phyloP scores from a whole-genome alignment of 2,113 vertebrate genomes.

The Nannobrachium achirus region DNA sequence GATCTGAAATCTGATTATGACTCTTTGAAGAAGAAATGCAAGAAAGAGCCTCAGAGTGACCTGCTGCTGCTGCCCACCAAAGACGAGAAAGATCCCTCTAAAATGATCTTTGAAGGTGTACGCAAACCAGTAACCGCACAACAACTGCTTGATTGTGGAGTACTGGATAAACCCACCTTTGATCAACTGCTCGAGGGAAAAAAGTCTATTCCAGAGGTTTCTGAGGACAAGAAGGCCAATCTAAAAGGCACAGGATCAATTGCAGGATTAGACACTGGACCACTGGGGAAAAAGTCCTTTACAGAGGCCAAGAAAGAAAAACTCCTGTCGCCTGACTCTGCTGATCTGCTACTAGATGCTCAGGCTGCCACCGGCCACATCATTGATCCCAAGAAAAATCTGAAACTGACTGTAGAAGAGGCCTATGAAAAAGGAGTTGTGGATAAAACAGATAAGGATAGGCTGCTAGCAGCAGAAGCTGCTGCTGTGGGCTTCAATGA shows the following conservation, averaged over 20 bases:
- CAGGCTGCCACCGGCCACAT: conserved; percentile 81
- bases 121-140: conserved; percentile 87
- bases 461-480: conserved; percentile 86
- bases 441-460: conserved; percentile 82
- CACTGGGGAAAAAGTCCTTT: conserved; percentile 80
- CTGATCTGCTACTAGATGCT: conserved; percentile 85
- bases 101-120: conserved; percentile 84
- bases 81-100: conserved; percentile 80
- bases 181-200: conserved; percentile 83
- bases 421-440: conserved; percentile 86
- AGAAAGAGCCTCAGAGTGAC: conserved; percentile 81
- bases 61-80: conserved; percentile 76
- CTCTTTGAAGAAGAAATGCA: conserved; percentile 81
- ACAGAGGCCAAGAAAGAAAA: conserved; percentile 86
- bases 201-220: conserved; percentile 82
- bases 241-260: conserved; percentile 74
- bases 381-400: conserved; percentile 87
- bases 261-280: too few species aligned
- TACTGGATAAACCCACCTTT: conserved; percentile 83
- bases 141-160: conserved; percentile 86
- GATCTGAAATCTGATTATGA: conserved; percentile 70
- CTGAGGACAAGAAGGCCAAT: conserved; percentile 83
- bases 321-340: conserved; percentile 80
- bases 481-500: conserved; percentile 85
- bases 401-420: conserved; percentile 88